These are phyloP conservation scores for Pachypeltis micranthus DNA, from an alignment of 1,140 invertebrate genomes.

Conservation along the genomic window DNA sequence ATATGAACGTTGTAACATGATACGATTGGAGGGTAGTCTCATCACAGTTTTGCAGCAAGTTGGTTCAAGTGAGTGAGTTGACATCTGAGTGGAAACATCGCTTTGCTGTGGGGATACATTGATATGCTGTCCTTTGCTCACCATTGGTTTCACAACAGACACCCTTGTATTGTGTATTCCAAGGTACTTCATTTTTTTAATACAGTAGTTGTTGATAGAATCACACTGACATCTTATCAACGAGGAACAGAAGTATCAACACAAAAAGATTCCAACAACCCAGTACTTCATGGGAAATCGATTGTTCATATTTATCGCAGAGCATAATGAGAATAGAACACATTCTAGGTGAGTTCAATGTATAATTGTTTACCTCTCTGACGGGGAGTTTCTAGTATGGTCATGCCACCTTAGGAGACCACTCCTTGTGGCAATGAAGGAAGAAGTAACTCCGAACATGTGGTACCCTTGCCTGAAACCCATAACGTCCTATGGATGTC, in stretches of 20 bases:
- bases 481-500: conserved; percentile 11
- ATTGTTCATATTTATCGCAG: neutral
- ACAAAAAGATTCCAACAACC: neutral
- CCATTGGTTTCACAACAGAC: neutral
- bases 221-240: neutral
- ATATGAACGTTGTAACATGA: no score
- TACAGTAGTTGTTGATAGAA: neutral
- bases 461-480: conserved; percentile 67
- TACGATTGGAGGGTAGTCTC: no score
- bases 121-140: neutral
- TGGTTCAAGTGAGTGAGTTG: no score
- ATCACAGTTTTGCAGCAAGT: no score
- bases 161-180: neutral
- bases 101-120: neutral
- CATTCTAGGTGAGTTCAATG: neutral
- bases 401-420: conserved; percentile 77
- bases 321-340: neutral
- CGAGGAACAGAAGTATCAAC: no score
- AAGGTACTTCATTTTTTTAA: neutral
- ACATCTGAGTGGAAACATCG: no score
- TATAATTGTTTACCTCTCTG: conserved; percentile 46
- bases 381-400: conserved; percentile 39
- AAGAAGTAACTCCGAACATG: conserved; percentile 69
- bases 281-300: neutral
- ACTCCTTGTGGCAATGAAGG: conserved; percentile 80